Evolutionary conservation across 2,888 invertebrate genomes (phyloP), one percentile per base, ranked within the genome.

Genomic region (Drosophila neotestacea): DNA sequence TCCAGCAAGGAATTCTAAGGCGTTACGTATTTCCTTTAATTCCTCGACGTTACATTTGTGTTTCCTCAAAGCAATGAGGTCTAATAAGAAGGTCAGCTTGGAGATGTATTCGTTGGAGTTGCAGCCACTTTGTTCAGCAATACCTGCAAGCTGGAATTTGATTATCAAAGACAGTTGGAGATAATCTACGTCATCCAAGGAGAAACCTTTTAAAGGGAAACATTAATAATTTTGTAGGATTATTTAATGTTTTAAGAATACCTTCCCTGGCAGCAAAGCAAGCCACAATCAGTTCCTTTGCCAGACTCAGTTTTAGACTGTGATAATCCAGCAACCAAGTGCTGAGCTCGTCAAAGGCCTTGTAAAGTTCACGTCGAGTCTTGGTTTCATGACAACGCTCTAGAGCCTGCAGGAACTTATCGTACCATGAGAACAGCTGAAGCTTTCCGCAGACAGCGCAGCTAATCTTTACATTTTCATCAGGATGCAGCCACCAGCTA

Each of bases 71-170:
- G 91, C 91, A 6, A 86, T 67, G 4, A 91, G 39, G 66, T 91
- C 91, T 87, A 86, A 84, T 0, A 91, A 52, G 59, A 72, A 80
- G 3, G 79, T 73, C 65, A 90, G 59, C 11, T 71, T 54, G n/a
- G 32, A 52, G 2, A 88, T 70, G 52, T 90, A 91, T 11, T 71
- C 73, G 16, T 78, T 47, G 4, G 86, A 88, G 51, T 72, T 64
- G 1, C 7, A 28, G 16, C 81, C 80, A 32, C 54, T 54, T 41
- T 79, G 77, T 0, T 50, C 55, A 1, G 68, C 79, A n/a, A 61
- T 72, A 34, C 70, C 79, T 0, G 61, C 47, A 0, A 90, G 30
- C 22, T 65, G 67, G 28, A 73, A 77, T n/a, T 81, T 70, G 0
- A 81, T 46, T 16, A 91, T 76, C 4, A 55, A 41, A 2, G 58